Evolutionary conservation across 2,797 vertebrate genomes (phyloP).

Genomic region (Manis pentadactyla): DNA sequence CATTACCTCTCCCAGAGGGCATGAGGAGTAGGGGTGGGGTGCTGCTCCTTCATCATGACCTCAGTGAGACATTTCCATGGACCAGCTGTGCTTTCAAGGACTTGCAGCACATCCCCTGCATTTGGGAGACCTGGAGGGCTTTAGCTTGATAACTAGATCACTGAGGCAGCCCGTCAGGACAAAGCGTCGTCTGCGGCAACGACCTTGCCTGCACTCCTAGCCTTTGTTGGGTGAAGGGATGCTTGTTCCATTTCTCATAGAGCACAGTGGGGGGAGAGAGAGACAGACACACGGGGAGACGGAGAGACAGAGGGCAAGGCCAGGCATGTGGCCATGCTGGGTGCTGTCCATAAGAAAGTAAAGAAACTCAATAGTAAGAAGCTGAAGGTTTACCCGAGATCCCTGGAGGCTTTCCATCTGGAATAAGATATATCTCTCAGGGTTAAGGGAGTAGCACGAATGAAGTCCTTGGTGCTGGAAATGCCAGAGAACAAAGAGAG

Average conservation of each 20-base stretch:
- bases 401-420: background rate
- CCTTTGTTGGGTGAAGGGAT: background rate
- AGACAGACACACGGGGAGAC: background rate
- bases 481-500: background rate
- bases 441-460: background rate
- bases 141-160: background rate
- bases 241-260: background rate
- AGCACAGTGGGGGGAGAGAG: background rate
- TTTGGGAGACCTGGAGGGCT: background rate
- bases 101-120: background rate
- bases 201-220: background rate
- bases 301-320: background rate
- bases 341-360: background rate
- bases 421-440: background rate
- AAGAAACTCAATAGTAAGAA: background rate
- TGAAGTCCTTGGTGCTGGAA: background rate
- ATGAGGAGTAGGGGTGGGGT: background rate
- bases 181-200: background rate
- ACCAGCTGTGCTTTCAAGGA: background rate
- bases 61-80: background rate
- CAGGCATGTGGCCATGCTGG: background rate
- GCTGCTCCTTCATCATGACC: background rate
- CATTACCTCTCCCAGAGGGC: too few species aligned
- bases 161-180: background rate
- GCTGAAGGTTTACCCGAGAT: background rate